Evolutionary conservation across 2,113 vertebrate species (phyloP).

Genomic region (Tupaia tana): DNA sequence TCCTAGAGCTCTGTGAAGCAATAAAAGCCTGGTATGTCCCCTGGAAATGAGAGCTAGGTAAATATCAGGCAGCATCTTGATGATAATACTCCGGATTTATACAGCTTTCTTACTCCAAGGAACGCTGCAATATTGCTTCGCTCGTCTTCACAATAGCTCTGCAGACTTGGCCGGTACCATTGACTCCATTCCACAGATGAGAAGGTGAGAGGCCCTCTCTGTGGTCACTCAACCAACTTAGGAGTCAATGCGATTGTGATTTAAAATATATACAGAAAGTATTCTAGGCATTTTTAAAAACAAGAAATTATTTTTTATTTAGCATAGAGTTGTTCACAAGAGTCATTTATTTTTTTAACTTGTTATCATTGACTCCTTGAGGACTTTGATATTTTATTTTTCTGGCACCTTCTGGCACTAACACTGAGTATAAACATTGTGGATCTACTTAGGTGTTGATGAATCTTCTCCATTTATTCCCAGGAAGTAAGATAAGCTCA

Average conservation of each 20-base stretch:
- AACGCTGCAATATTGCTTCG: not conserved
- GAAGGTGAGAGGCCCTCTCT: not conserved
- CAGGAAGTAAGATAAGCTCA: not conserved
- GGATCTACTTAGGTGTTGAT: not conserved
- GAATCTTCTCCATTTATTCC: not conserved
- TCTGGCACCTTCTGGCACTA: not conserved
- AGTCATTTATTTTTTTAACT: conserved; percentile 25
- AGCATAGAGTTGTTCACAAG: not conserved
- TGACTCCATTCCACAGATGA: not conserved
- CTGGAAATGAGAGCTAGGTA: not conserved
- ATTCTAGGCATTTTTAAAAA: not conserved
- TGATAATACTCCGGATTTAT: not conserved
- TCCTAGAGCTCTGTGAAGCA: not conserved
- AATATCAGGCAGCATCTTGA: not conserved
- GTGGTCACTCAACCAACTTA: not conserved
- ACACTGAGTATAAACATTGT: not conserved
- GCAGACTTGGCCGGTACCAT: not conserved
- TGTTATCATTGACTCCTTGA: not conserved
- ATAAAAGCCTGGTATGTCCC: not conserved
- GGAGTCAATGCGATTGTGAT: not conserved
- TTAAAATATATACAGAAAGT: not conserved
- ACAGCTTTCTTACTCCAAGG: not conserved
- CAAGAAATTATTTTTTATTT: not conserved
- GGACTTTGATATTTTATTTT: not conserved
- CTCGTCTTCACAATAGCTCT: not conserved